Conservation (phyloP, 37 sponge, comb jelly and placozoan genomes). For the Eunapius fragilis region DNA sequence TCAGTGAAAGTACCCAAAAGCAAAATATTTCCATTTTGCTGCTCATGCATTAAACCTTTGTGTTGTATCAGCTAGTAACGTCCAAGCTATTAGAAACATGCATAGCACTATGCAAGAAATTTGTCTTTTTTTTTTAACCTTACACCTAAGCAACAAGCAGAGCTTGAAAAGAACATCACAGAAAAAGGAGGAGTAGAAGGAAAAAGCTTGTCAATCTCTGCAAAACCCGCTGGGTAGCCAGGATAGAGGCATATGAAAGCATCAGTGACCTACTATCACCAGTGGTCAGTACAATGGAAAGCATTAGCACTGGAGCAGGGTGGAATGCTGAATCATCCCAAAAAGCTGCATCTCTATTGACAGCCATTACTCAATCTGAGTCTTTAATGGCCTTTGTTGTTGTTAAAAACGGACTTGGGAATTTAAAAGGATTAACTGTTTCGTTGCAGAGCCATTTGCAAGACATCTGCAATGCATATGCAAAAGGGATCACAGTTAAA, state of each 20-base stretch:
- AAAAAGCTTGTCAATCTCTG: constrained; percentile 1
- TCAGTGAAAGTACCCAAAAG: constrained; percentile 9
- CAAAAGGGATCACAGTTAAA: constrained; percentile 29
- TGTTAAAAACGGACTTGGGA: constrained; percentile 8
- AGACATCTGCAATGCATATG: constrained; percentile 38
- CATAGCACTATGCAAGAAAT: constrained; percentile 34
- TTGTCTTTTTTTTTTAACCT: constrained; percentile 37
- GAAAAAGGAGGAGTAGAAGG: not conserved
- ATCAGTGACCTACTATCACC: constrained; percentile 32
- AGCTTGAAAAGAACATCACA: not conserved
- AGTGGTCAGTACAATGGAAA: constrained; percentile 31
- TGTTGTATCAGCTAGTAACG: not conserved
- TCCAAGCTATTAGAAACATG: constrained; percentile 18
- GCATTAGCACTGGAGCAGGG: constrained; percentile 9
- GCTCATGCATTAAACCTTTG: constrained; percentile 35
- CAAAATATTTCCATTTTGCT: constrained; percentile 19
- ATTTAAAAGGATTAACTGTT: constrained; percentile 17
- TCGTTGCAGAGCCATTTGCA: constrained; percentile 36
- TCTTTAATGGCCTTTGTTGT: constrained; percentile 26
- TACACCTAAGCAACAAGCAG: constrained; percentile 46
- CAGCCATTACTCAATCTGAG: constrained; percentile 18
- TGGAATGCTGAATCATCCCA: constrained; percentile 23
- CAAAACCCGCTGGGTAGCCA: constrained; percentile 12
- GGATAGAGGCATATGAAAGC: constrained; percentile 11
- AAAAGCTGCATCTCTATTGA: constrained; percentile 17